A percentile compares a stretch with the other conserved stretches of the same genome.
Evolutionary conservation across 2,797 vertebrate genomes (phyloP).

Genomic region (Diplodus puntazzo): DNA sequence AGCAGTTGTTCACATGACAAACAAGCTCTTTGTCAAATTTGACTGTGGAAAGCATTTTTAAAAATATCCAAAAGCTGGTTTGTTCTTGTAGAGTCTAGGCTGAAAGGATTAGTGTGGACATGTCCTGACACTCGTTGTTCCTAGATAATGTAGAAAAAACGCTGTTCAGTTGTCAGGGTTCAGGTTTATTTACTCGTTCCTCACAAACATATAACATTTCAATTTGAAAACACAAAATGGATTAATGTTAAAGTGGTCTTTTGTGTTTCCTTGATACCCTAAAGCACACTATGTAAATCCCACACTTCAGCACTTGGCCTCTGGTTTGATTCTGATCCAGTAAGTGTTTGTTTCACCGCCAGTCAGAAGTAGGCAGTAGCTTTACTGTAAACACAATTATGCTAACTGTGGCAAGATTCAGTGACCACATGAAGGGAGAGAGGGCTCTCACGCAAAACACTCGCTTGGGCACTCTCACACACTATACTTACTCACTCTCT

Average conservation of each 20-base stretch:
- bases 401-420: conserved; percentile 77
- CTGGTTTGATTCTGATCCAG: conserved; percentile 71
- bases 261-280: conserved; percentile 49
- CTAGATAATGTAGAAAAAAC: not conserved
- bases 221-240: conserved; percentile 4
- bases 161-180: not conserved
- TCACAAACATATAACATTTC: conserved; percentile 15
- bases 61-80: not conserved
- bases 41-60: not conserved
- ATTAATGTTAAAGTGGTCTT: conserved; percentile 24
- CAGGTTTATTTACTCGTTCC: conserved; percentile 9
- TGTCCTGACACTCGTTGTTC: not conserved
- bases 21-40: not conserved
- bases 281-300: conserved; percentile 51
- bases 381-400: conserved; percentile 86
- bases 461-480: conserved; percentile 66
- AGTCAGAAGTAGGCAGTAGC: conserved; percentile 77
- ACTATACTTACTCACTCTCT: conserved; percentile 67
- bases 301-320: conserved; percentile 67
- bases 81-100: too few species aligned
- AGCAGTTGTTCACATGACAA: too few species aligned
- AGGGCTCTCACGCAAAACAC: conserved; percentile 75
- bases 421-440: conserved; percentile 78
- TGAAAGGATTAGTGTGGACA: not conserved
- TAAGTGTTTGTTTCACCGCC: conserved; percentile 78